A percentile compares a stretch with the other conserved stretches of the same genome.
These are phyloP conservation scores for Plemyria rubiginata DNA, from an alignment of 2,888 invertebrate genomes.

Conservation along the genomic window DNA sequence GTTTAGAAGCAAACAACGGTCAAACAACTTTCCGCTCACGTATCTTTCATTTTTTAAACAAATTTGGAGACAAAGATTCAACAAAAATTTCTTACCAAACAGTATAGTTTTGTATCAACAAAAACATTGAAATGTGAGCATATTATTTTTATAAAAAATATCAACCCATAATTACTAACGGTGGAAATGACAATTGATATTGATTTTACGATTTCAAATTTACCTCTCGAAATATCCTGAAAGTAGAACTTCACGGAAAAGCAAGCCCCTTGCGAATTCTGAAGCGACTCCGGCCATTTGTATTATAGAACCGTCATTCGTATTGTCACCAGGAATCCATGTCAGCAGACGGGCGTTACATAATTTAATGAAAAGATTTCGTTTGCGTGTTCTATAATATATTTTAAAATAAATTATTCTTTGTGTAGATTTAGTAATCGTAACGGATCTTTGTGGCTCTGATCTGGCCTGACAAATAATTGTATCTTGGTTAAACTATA, in stretches of 20 bases:
- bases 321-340: conserved; percentile 50
- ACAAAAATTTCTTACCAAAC: too few species aligned
- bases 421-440: background rate
- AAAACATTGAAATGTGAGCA: too few species aligned
- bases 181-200: conserved; percentile 3
- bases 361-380: conserved; percentile 31
- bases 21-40: too few species aligned
- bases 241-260: conserved; percentile 54
- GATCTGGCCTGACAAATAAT: too few species aligned
- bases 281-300: conserved; percentile 51
- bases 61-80: too few species aligned
- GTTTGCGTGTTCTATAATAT: conserved; percentile 8
- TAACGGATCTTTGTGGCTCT: too few species aligned
- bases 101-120: too few species aligned
- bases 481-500: too few species aligned
- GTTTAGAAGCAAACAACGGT: too few species aligned
- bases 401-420: background rate
- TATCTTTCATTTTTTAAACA: too few species aligned
- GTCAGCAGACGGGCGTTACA: conserved; percentile 41
- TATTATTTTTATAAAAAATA: too few species aligned
- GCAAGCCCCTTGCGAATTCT: conserved; percentile 48
- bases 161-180: background rate
- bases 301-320: conserved; percentile 51
- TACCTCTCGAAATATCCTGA: conserved; percentile 37
- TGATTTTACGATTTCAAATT: conserved; percentile 26